A percentile compares a stretch with the other conserved stretches of the same genome.
phyloP scores from a whole-genome alignment of 2,888 invertebrate species.

The Ceratothoa steindachneri region DNA sequence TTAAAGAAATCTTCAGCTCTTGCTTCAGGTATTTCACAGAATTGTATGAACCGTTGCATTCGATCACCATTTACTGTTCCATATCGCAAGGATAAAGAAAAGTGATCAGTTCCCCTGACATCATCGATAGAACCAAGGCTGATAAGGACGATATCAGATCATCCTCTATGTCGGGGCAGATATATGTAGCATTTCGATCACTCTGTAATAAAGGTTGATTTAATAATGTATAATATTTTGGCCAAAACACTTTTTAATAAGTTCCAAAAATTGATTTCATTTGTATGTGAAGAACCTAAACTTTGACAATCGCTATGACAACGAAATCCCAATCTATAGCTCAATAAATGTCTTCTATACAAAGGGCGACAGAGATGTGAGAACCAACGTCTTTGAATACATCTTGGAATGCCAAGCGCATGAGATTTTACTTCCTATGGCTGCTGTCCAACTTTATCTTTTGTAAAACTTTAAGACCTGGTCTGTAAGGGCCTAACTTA shows the following conservation, averaged over 20 bases:
- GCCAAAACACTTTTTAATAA: neutral
- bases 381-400: no score
- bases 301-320: neutral
- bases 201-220: conserved; percentile 8
- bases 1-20: conserved; percentile 23
- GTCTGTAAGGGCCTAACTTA: no score
- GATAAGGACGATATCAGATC: conserved; percentile 9
- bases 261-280: neutral
- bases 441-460: no score
- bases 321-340: neutral
- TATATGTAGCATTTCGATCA: conserved; percentile 15
- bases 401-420: no score
- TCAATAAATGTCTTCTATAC: no score
- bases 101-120: conserved; percentile 6
- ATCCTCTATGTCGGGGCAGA: conserved; percentile 8
- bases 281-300: neutral
- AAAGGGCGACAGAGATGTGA: no score
- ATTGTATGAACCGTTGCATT: conserved; percentile 6
- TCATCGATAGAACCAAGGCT: neutral
- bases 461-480: no score
- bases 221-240: conserved; percentile 6
- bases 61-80: conserved; percentile 11
- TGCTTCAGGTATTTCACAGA: conserved; percentile 19
- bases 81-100: conserved; percentile 17
- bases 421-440: no score